phyloP scores from a whole-genome alignment of 2,113 vertebrate species.

The Halcyon senegalensis region DNA sequence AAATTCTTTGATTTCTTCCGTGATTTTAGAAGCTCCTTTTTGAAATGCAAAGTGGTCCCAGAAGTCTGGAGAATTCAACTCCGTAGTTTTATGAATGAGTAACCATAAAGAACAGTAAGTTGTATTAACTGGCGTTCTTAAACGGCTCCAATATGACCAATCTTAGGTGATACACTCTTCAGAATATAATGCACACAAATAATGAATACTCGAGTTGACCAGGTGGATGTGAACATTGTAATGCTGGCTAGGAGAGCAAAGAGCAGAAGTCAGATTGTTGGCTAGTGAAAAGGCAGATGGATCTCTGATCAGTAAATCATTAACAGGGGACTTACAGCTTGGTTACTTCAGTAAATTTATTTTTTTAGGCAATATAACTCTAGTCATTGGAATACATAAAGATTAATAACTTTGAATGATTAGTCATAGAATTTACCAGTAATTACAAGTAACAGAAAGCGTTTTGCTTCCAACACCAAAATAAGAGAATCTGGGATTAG shows the following conservation, averaged over 20 bases:
- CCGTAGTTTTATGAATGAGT: not conserved
- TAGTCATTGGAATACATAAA: not conserved
- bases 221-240: not conserved
- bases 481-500: not conserved
- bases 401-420: not conserved
- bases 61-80: not conserved
- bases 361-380: not conserved
- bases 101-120: not conserved
- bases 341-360: too few species aligned
- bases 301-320: not conserved
- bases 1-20: not conserved
- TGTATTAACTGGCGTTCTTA: not conserved
- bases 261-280: not conserved
- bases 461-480: not conserved
- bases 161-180: not conserved
- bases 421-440: not conserved
- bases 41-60: not conserved
- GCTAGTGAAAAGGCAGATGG: not conserved
- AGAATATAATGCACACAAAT: not conserved
- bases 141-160: not conserved
- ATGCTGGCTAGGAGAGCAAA: not conserved
- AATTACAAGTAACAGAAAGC: not conserved
- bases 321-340: not conserved
- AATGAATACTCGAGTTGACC: not conserved
- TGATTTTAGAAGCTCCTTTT: not conserved